Percentiles rank a stretch among this genome's conserved stretches.
phyloP scores from a whole-genome alignment of 2,113 vertebrate genomes.

The Upupa epops region DNA sequence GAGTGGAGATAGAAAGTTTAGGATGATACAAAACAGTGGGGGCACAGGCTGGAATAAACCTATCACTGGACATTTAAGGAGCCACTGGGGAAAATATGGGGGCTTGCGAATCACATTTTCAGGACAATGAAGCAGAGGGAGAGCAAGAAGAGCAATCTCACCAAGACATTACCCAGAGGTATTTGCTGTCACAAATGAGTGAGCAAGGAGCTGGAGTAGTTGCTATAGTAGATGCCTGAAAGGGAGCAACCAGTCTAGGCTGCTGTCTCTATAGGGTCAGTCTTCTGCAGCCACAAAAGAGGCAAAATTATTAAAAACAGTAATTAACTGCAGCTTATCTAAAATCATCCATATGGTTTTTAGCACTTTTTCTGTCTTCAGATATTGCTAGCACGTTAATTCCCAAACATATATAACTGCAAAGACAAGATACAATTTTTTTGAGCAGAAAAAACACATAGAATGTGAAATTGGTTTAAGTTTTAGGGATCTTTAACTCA shows the following conservation, averaged over 20 bases:
- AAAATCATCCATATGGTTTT: neutral
- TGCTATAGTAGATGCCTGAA: neutral
- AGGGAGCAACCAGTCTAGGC: neutral
- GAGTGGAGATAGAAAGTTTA: neutral
- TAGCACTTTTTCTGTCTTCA: neutral
- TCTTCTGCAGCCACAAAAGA: neutral
- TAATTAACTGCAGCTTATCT: neutral
- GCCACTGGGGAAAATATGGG: rapidly evolving
- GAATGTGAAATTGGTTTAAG: neutral
- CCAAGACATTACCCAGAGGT: neutral
- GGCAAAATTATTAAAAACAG: neutral
- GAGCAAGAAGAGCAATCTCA: rapidly evolving
- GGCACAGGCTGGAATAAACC: neutral
- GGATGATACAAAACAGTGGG: neutral
- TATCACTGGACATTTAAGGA: rapidly evolving
- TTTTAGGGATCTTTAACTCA: neutral
- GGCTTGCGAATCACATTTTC: rapidly evolving
- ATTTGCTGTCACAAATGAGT: neutral
- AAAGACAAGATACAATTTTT: neutral
- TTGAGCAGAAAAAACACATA: neutral
- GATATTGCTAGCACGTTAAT: neutral
- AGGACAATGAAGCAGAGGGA: neutral
- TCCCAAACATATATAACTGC: neutral
- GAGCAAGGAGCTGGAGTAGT: neutral
- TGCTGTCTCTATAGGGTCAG: neutral